Conservation (phyloP, 1,140 invertebrate species). For the Spodoptera frugiperda region DNA sequence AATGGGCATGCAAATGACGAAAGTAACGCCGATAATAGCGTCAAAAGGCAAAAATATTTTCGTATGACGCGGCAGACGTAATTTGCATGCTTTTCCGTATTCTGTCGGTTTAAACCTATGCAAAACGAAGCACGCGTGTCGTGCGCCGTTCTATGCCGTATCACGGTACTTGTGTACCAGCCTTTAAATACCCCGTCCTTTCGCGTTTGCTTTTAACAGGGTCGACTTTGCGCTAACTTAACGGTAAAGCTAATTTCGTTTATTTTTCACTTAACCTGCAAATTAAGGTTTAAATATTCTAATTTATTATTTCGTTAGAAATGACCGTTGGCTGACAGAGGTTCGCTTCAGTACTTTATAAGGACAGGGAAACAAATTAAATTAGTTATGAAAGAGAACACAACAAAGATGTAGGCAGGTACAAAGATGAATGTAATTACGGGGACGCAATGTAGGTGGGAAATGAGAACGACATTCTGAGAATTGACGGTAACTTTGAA, state of each 20-base stretch:
- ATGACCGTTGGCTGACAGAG: constrained; percentile 7
- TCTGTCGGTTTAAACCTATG: constrained; percentile 41
- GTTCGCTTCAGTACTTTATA: neutral
- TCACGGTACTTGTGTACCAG: constrained; percentile 31
- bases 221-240: constrained; percentile 53
- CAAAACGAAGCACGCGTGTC: constrained; percentile 35
- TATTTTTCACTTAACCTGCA: constrained; percentile 60
- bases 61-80: constrained; percentile 36
- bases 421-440: constrained; percentile 14
- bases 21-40: constrained; percentile 45
- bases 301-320: constrained; percentile 51
- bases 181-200: constrained; percentile 41
- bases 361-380: constrained; percentile 9
- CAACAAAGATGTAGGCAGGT: constrained; percentile 4
- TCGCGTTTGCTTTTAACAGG: constrained; percentile 37
- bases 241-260: constrained; percentile 64
- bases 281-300: constrained; percentile 60
- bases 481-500: neutral
- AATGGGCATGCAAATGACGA: constrained; percentile 45
- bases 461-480: neutral
- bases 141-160: constrained; percentile 9
- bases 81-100: constrained; percentile 45
- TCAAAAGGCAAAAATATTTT: constrained; percentile 47
- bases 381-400: constrained; percentile 19
- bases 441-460: neutral